Percentiles rank a stretch among this genome's conserved stretches.
Evolutionary conservation across 2,888 invertebrate genomes (phyloP).

Genomic region (Hoplodrina ambigua): DNA sequence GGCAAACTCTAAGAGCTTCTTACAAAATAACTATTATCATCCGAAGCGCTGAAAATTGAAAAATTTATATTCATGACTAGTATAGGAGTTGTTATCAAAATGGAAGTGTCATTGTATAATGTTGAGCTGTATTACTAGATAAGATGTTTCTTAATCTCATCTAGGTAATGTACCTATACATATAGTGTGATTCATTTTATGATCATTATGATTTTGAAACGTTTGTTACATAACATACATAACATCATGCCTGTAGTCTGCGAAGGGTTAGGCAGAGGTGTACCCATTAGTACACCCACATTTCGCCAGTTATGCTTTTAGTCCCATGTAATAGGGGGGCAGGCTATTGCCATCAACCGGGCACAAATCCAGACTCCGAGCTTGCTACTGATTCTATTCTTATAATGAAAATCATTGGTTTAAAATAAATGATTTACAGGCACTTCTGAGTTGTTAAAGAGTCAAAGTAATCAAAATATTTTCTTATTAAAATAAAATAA

Average conservation of each 20-base stretch:
- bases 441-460: no score
- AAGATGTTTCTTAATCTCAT: neutral
- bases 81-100: conserved; percentile 32
- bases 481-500: neutral
- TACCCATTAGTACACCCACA: no score
- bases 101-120: conserved; percentile 22
- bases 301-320: no score
- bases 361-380: no score
- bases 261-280: no score
- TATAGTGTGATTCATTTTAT: neutral
- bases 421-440: no score
- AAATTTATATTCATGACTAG: conserved; percentile 71
- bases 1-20: conserved; percentile 37
- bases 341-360: no score
- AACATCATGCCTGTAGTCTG: no score
- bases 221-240: no score
- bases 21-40: conserved; percentile 56
- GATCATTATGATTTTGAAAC: neutral
- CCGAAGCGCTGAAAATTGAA: conserved; percentile 60
- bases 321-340: no score
- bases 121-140: conserved; percentile 17
- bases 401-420: no score
- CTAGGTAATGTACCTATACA: neutral
- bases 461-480: neutral
- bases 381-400: neutral